Base-by-base conservation (phyloP, 2,888 invertebrate species). In the Electrophaes corylata region DNA sequence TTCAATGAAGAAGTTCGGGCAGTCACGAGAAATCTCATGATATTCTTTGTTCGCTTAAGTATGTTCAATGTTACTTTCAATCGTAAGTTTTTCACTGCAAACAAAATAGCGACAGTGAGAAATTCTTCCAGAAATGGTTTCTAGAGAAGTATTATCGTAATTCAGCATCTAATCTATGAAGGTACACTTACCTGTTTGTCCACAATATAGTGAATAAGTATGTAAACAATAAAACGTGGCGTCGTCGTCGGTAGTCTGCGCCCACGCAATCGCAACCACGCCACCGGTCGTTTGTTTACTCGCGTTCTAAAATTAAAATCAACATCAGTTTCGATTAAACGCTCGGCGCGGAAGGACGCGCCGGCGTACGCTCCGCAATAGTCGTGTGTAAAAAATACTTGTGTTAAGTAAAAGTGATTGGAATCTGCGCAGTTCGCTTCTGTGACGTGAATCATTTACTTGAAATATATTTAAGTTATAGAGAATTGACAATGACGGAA, bases 261-360 rank as follows among this genome's bases (percentile, higher is more conserved):
- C 69, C 57, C 48, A 64, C 75, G 69, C 72, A 67, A 59, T 64
- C 61, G 52, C 50, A 40, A 60, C 65, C 64, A 62, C 65, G 66
- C 66, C 64, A 62, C 62, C 70, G 23, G 20, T n/a, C 37, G 61
- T 71, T 75, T 74, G 72, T 76, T 78, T 78, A 66, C 71, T 56
- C 52, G 66, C 70, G 75, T 81, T 84, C 82, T 78, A 78, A 73
- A 78, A 23, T 57, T 41, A 26, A 39, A 31, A 40, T 59, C 37
- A 12, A 46, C 51, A 59, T 66, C 83, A 88, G 87, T 89, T 63
- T 62, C 56, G 73, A 64, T 66, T 50, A 50, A 65, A 69, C 79
- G 75, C 72, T 76, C 79, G 74, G 58, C 70, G 76, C 70, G 83
- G 48, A 50, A 60, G 66, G 70, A 71, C 83, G 84, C 70, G 77